Conservation (phyloP, 2,888 invertebrate genomes). For the Temnothorax ravouxi region DNA sequence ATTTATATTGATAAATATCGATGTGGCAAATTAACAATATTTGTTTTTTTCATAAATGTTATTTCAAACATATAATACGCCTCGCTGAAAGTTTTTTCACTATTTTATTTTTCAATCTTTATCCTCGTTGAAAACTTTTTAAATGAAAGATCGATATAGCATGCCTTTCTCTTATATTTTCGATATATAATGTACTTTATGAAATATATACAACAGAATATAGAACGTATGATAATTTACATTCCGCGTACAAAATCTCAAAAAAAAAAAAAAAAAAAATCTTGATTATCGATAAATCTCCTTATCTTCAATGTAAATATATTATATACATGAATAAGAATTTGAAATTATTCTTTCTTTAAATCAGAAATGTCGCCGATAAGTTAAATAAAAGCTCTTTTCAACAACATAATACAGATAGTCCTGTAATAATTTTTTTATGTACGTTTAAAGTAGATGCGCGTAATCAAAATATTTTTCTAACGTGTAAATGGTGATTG, state of each 20-base stretch:
- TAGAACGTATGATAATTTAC: slow-evolving; percentile 1
- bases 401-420: background rate
- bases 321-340: background rate
- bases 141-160: background rate
- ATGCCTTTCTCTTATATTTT: background rate
- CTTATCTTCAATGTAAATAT: background rate
- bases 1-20: slow-evolving; percentile 15
- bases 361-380: too few species aligned
- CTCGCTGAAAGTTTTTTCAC: background rate
- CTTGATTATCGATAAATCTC: background rate
- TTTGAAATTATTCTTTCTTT: background rate
- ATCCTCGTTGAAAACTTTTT: background rate
- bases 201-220: background rate
- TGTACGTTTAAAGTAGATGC: background rate
- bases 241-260: background rate
- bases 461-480: background rate
- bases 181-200: background rate
- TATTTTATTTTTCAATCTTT: background rate
- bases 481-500: background rate
- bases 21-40: slow-evolving; percentile 7
- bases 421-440: background rate
- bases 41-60: background rate
- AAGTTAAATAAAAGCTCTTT: too few species aligned
- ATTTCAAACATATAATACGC: background rate
- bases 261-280: background rate